Evolutionary conservation across 2,888 invertebrate species (phyloP), one percentile per base, ranked within the genome.

Genomic region (Drosophila infuscata): DNA sequence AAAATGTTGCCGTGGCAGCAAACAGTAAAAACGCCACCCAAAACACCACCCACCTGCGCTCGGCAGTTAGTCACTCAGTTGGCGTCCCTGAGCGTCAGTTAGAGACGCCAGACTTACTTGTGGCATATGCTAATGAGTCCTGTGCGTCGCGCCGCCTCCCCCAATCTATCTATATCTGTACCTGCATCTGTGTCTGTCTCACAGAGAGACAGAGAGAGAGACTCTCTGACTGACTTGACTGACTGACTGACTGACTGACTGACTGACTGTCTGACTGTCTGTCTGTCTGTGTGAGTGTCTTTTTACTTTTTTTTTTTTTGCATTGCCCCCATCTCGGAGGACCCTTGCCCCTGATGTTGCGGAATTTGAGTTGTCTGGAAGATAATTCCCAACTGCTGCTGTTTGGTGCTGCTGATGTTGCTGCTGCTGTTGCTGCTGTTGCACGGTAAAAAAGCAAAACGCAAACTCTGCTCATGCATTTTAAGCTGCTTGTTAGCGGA

Each of bases 101-200:
- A 81, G 76, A 79, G 15, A 70, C 66, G 62, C 60, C 76, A 70
- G 74, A 75, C 83, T 81, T 81, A 85, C 83, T 84, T 88, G 74
- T 83, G 88, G 88, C 90, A 85, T 89, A 87, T 87, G 86, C 86
- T 87, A 87, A 87, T 89, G 88, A 89, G 86, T 71, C 68, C 83
- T 71, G 53, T 74, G 85, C 68, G 79, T 46, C 77, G 53, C 59
- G 25, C 53, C 9, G 41, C 17, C 20, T 15, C 8, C 12, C 52
- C 25, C 53, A 17, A 17, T 25, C 25, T 53, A 3, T 25, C 25
- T 4, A 2, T 17, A 33, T 38, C 58, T 51, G 29, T 35, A 20
- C 32, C 58, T 53, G 38, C 33, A 20, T 43, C 25, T 52, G 29
- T 38, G 30, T 48, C 43, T 67, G 58, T 49, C 38, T 57, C 52